A percentile compares a stretch with the other conserved stretches of the same genome.
Conservation (phyloP, 2,888 invertebrate species). For the Diaprepes abbreviatus region DNA sequence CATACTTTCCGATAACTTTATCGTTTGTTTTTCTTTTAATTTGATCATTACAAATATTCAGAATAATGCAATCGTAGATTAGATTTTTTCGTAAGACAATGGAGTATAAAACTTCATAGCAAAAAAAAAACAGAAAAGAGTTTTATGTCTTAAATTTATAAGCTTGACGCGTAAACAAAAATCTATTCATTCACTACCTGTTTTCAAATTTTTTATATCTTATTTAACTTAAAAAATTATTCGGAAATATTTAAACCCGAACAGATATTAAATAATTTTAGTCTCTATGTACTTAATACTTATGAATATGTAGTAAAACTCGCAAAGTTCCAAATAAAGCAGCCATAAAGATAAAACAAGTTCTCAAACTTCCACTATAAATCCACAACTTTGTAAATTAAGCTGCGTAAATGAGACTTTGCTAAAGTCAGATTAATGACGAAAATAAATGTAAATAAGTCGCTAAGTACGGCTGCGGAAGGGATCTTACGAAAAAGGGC, state of each 20-base stretch:
- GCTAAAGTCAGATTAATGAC: constrained; percentile 68
- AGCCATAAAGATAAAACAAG: constrained; percentile 67
- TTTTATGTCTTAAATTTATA: too few relatives aligned
- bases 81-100: too few relatives aligned
- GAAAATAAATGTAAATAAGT: constrained; percentile 57
- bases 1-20: too few relatives aligned
- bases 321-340: constrained; percentile 65
- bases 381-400: constrained; percentile 68
- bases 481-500: constrained; percentile 34
- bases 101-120: too few relatives aligned
- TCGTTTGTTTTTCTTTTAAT: too few relatives aligned
- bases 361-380: constrained; percentile 67
- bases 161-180: too few relatives aligned
- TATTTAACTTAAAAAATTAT: too few relatives aligned
- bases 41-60: too few relatives aligned
- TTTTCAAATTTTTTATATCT: too few relatives aligned
- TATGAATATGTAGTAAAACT: constrained; percentile 67
- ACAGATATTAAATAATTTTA: constrained; percentile 53
- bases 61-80: too few relatives aligned
- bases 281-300: constrained; percentile 52
- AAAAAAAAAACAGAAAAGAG: too few relatives aligned
- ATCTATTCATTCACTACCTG: too few relatives aligned
- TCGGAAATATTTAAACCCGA: neutral
- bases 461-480: constrained; percentile 44
- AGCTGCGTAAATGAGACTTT: constrained; percentile 68